Evolutionary conservation across 2,113 vertebrate genomes (phyloP).

Genomic region (Anoura caudifer): DNA sequence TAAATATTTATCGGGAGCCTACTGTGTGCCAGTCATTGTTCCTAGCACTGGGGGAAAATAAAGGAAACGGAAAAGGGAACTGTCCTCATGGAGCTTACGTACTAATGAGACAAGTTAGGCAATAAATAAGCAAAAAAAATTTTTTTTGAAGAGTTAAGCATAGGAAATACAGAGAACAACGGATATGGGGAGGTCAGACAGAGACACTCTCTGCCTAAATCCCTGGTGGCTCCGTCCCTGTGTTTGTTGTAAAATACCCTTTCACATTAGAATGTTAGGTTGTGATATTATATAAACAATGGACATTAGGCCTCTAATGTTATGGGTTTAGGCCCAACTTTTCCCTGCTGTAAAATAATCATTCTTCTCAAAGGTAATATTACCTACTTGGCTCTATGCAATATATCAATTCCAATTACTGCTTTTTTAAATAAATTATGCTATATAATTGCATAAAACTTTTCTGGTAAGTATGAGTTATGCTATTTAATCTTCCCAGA

Average conservation of each 20-base stretch:
- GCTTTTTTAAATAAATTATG: background rate
- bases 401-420: background rate
- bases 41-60: background rate
- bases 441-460: background rate
- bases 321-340: background rate
- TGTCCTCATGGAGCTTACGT: background rate
- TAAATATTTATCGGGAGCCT: background rate
- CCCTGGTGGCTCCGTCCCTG: background rate
- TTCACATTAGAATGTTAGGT: background rate
- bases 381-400: background rate
- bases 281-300: background rate
- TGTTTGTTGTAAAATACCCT: background rate
- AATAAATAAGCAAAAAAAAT: background rate
- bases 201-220: background rate
- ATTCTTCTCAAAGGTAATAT: background rate
- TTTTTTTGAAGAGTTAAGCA: background rate
- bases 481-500: background rate
- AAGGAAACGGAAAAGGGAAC: background rate
- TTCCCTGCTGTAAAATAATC: background rate
- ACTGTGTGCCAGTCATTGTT: background rate
- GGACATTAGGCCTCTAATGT: background rate
- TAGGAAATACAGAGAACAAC: background rate
- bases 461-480: background rate
- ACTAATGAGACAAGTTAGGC: background rate
- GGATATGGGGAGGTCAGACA: background rate